Evolutionary conservation across 2,113 vertebrate genomes (phyloP), one percentile per base, ranked within the genome.

Genomic region (Crocuta crocuta): DNA sequence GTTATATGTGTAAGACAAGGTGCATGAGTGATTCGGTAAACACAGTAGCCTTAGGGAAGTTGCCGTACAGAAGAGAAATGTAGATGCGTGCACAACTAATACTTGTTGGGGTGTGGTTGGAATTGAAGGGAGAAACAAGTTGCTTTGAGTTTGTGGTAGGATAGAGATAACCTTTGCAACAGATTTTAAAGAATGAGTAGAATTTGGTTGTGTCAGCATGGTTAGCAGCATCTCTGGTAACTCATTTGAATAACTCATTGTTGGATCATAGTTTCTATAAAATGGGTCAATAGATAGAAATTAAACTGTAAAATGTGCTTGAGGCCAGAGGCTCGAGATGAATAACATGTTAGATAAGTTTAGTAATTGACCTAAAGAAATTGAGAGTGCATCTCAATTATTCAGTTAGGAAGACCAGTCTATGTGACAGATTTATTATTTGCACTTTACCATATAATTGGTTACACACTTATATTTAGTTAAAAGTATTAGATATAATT

Each of bases 251-350:
- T 70, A 86, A 48, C 5, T 90, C 9, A 71, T 70, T 94, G 93
- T 76, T 94, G 55, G 35, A 31, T 89, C 11, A 82, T n/a, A 79
- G 39, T 93, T 91, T 91, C 31, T 95, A 23, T 96, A 92, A 86
- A 93, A 70, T 71, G 50, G 43, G 4, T 66, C 81, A 58, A 33
- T 86, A 78, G 66, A 55, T 63, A 24, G 70, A 66, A 53, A 65
- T 91, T 88, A 88, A 88, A 65, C 12, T 94, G 19, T 70, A 81
- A 95, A 88, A 89, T n/a, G n/a, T 85, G 35, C 21, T 86, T 82
- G n/a, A 71, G 23, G 8, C 84, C 48, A 83, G 61, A 88, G 31
- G 26, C 39, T 81, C 76, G 19, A 91, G 10, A 48, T 73, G 12
- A 85, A 48, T 50, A 65, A 58, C 80, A 10, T 91, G 28, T 81